phyloP scores from a whole-genome alignment of 2,113 vertebrate species.

The Pituophis catenifer region DNA sequence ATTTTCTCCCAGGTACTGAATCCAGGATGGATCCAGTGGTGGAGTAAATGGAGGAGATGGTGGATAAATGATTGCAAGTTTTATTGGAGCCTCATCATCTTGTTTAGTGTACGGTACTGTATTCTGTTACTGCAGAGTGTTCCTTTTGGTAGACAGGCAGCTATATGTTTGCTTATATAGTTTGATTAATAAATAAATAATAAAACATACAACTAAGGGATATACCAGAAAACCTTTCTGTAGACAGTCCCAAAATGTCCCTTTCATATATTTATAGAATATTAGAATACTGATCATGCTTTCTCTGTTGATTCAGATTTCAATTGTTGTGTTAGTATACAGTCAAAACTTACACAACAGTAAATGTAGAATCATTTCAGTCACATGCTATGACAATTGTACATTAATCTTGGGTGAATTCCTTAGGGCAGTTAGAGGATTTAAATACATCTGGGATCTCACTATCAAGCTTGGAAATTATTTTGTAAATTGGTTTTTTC shows the following conservation, averaged over 20 bases:
- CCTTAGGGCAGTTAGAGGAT: slow-evolving; percentile 78
- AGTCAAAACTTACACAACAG: not conserved
- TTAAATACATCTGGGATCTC: slow-evolving; percentile 91
- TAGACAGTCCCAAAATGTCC: not conserved
- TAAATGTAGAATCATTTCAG: not conserved
- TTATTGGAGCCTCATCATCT: not conserved
- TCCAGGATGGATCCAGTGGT: not conserved
- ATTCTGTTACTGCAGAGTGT: not conserved
- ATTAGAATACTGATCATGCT: not conserved
- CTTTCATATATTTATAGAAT: not conserved
- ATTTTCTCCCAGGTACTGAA: not conserved
- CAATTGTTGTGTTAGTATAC: not conserved
- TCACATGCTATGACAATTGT: not conserved
- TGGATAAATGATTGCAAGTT: not conserved
- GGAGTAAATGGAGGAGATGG: not conserved
- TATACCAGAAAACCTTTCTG: not conserved
- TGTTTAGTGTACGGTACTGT: not conserved
- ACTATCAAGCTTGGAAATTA: slow-evolving; percentile 95
- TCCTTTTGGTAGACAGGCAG: not conserved
- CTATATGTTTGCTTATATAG: not conserved
- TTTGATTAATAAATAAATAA: not conserved
- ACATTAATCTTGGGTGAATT: slow-evolving; percentile 52
- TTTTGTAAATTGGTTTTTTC: slow-evolving; percentile 99
- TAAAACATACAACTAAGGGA: not conserved
- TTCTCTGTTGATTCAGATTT: not conserved